Evolutionary conservation across 2,888 invertebrate species (phyloP).

Genomic region (Luperina testacea): DNA sequence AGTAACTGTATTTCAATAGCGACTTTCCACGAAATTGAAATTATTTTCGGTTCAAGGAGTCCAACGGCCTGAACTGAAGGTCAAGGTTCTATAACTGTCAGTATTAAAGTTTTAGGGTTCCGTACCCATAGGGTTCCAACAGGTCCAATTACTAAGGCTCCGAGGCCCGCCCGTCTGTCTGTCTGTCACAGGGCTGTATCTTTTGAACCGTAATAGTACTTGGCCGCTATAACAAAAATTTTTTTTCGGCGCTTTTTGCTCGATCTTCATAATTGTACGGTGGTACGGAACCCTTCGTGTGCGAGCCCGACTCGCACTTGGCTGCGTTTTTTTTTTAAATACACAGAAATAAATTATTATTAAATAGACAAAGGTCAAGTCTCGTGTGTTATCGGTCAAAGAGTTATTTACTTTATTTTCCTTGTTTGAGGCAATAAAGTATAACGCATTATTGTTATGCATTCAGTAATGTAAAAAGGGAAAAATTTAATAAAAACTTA

Average conservation of each 20-base stretch:
- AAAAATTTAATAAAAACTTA: neutral
- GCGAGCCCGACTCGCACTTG: neutral
- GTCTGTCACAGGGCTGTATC: neutral
- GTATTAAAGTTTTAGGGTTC: slow-evolving; percentile 1
- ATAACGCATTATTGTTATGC: neutral
- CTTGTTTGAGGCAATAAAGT: slow-evolving; percentile 21
- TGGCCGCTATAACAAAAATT: neutral
- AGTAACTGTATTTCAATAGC: slow-evolving; percentile 23
- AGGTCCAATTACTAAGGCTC: neutral
- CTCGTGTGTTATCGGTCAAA: slow-evolving; percentile 45
- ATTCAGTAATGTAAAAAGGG: neutral
- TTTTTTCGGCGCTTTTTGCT: too few relatives aligned
- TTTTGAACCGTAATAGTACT: neutral
- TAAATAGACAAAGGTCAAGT: slow-evolving; percentile 43
- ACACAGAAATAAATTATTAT: too few relatives aligned
- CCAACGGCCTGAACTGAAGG: slow-evolving; percentile 36
- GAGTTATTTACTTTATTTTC: slow-evolving; percentile 27
- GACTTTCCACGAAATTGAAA: slow-evolving; percentile 34
- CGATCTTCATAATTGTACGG: too few relatives aligned
- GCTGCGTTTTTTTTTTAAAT: neutral
- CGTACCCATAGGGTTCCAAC: neutral
- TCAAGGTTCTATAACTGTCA: slow-evolving; percentile 27
- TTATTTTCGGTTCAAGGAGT: slow-evolving; percentile 29
- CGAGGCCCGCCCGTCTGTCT: too few relatives aligned
- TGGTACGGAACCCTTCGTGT: neutral